These are phyloP conservation scores for Andrena chrysosceles DNA, from an alignment of 2,888 invertebrate species.

Conservation along the genomic window DNA sequence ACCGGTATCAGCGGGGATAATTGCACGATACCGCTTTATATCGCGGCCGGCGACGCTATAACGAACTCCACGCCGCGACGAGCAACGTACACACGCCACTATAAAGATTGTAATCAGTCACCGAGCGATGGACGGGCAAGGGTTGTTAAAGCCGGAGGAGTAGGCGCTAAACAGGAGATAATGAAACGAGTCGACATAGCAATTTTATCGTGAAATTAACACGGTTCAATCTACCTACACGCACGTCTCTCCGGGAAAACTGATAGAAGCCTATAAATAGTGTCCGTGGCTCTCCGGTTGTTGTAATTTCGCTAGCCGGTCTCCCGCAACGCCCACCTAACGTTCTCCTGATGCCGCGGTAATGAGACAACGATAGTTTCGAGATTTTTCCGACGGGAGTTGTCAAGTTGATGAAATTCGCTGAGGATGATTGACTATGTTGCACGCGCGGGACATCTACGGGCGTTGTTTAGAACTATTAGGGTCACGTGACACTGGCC, in stretches of 20 bases:
- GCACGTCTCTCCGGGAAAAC: conserved; percentile 22
- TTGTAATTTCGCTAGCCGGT: conserved; percentile 23
- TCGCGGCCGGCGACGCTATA: conserved; percentile 15
- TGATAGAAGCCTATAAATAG: conserved; percentile 35
- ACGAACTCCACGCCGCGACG: conserved; percentile 18
- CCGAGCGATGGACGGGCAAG: conserved; percentile 54
- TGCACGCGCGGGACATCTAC: background rate
- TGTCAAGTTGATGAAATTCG: background rate
- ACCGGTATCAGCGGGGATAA: conserved; percentile 36
- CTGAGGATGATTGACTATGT: background rate
- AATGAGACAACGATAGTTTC: conserved; percentile 3
- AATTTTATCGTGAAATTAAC: conserved; percentile 63
- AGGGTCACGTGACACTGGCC: background rate
- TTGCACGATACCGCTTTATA: conserved; percentile 45
- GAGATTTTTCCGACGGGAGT: background rate
- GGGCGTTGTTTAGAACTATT: background rate
- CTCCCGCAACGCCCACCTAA: conserved; percentile 34
- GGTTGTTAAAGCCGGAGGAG: conserved; percentile 57
- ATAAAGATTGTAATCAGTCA: conserved; percentile 61
- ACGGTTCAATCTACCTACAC: conserved; percentile 47
- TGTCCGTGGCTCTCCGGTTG: conserved; percentile 7
- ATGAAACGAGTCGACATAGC: conserved; percentile 59
- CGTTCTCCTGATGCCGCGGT: background rate
- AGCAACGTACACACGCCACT: conserved; percentile 10
- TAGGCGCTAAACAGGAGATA: conserved; percentile 69